Evolutionary conservation across 2,888 invertebrate genomes (phyloP), one percentile per base, ranked within the genome.

Genomic region (Ethmia dodecea): DNA sequence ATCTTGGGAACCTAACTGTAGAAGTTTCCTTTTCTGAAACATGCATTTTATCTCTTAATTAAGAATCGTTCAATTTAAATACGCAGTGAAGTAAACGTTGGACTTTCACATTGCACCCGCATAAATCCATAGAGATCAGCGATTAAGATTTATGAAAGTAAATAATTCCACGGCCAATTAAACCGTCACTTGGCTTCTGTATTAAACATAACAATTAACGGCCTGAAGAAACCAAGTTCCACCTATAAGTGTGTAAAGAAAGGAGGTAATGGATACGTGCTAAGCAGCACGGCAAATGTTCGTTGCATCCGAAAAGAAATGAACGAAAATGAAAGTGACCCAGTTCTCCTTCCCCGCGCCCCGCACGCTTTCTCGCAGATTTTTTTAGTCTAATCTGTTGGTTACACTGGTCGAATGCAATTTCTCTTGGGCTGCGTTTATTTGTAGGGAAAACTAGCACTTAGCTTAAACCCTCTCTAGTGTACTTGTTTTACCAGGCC

Each of bases 301-400:
- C 62, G 66, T 60, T 78, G 78, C 78, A 83, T 80, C 79, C 73
- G 73, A 84, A 83, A 83, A 83, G 79, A 83, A 83, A 81, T 76
- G 73, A 83, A 83, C 76, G 86, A 86, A 80, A 86, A 81, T 77
- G 86, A 84, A 84, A 86, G 84, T 86, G 81, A 60, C 84, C 84
- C 83, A 75, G 70, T 84, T 55, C 59, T 10, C 48, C 60, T 62
- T 50, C 55, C 58, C 59, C 61, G 51, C 55, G 37, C 47, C 53
- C 54, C 52, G 56, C 54, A 42, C 67, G 67, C 78, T 83, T 81
- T 83, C 81, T 77, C 78, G 75, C 62, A 61, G n/a, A n/a, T 62
- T 74, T 77, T 77, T 75, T 77, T 68, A 66, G 68, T 68, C 64
- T 71, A 69, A 72, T 74, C 74, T 78, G 72, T 75, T 79, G 71